Evolutionary conservation across 2,797 vertebrate genomes (phyloP), one percentile per base, ranked within the genome.

Genomic region (Discoglossus pictus): DNA sequence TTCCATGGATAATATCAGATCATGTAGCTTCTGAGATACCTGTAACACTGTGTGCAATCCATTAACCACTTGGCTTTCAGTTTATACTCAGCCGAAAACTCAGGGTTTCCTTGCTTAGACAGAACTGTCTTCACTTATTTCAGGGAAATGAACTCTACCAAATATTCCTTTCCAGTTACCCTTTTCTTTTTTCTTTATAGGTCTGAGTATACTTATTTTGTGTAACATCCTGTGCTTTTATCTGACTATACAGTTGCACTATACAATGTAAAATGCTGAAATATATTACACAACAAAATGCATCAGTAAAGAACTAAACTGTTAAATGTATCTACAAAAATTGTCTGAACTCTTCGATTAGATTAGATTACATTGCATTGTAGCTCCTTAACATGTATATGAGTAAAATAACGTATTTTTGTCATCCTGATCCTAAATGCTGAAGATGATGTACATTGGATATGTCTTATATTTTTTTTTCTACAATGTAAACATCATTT

Each of bases 91-190:
- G 38, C 38, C 53, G 38, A 43, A 50, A 58, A 43, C 55, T 58
- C 55, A 58, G 55, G 55, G 20, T 42, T 54, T 58, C 42, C 53
- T 42, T 42, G 10, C 55, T 18, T 27, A 43, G 24, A 42, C 53
- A 40, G 6, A 20, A 15, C 55, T 43, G 13, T 2, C 2, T 9
- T 25, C 16, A 13, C 25, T 39, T 16, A 35, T 40, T 34, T 70
- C 68, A 65, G 68, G 68, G 68, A 44, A 70, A 52, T 18, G 24
- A 34, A 56, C 23, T 51, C n/a, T 17, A 71, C 68, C 68, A 65
- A 64, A 68, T 42, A 65, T 44, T 21, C 21, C 6, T 42, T 31
- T 18, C 48, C 24, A 13, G 16, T n/a, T 18, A 42, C 15, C 12
- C 40, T n/a, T n/a, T n/a, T n/a, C n/a, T n/a, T n/a, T n/a, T n/a